Conservation (phyloP, 1,140 invertebrate genomes). For the Lordiphosa stackelbergi region DNA sequence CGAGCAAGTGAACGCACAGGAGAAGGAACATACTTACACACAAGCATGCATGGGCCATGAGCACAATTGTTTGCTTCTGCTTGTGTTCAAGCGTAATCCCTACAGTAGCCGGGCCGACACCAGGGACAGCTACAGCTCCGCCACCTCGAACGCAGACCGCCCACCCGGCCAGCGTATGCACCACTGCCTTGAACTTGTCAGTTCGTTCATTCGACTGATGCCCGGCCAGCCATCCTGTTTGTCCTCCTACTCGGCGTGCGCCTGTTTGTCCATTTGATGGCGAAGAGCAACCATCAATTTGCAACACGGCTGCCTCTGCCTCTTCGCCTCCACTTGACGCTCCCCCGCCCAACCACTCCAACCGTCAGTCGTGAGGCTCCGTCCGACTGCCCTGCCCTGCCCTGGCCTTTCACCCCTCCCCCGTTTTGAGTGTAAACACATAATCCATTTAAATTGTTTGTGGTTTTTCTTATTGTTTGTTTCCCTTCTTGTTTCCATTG, state of each 20-base stretch:
- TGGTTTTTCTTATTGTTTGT: constrained; percentile 68
- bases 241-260: constrained; percentile 18
- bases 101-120: constrained; percentile 34
- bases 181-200: constrained; percentile 57
- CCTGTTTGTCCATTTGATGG: constrained; percentile 30
- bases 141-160: constrained; percentile 10
- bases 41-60: constrained; percentile 32
- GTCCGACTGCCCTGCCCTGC: neutral
- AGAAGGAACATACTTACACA: constrained; percentile 40
- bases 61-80: constrained; percentile 27
- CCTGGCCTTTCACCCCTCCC: constrained; percentile 18
- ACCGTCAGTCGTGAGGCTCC: constrained; percentile 10
- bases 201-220: constrained; percentile 42
- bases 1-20: constrained; percentile 24
- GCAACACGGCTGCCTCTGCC: constrained; percentile 4
- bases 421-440: constrained; percentile 65
- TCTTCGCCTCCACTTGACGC: constrained; percentile 3
- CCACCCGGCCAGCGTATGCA: constrained; percentile 19
- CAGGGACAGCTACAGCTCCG: constrained; percentile 21
- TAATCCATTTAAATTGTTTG: constrained; percentile 73
- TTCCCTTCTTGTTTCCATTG: constrained; percentile 46
- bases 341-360: constrained; percentile 9
- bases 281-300: constrained; percentile 28
- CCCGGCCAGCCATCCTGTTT: constrained; percentile 30
- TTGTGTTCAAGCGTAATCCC: constrained; percentile 43